Percentiles rank a stretch among this genome's conserved stretches.
Evolutionary conservation across 1,140 invertebrate genomes (phyloP).

Genomic region (Hydropsyche tenuis): DNA sequence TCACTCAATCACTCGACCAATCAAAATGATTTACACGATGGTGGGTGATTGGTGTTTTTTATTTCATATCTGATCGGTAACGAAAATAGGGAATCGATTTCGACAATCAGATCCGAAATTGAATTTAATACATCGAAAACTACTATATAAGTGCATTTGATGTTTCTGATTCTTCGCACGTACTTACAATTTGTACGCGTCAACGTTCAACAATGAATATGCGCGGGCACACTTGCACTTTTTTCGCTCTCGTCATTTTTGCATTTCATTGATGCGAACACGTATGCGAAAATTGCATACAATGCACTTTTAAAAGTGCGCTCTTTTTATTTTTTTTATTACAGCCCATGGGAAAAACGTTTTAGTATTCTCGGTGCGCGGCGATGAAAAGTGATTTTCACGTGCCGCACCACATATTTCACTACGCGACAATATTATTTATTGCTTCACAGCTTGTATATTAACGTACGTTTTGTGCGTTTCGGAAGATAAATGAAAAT

Average conservation of each 20-base stretch:
- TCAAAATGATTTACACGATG: slow-evolving; percentile 21
- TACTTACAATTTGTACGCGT: slow-evolving; percentile 45
- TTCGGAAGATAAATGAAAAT: slow-evolving; percentile 16
- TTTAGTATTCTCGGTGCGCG: neutral
- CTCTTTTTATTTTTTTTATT: neutral
- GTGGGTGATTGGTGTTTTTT: neutral
- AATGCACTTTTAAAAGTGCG: neutral
- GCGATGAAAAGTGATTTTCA: slow-evolving; percentile 1
- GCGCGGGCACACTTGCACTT: slow-evolving; percentile 32
- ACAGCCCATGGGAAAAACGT: neutral
- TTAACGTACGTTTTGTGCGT: neutral
- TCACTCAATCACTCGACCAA: slow-evolving; percentile 7
- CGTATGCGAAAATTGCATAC: neutral
- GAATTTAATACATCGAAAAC: neutral
- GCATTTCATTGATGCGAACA: slow-evolving; percentile 12
- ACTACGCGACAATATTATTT: slow-evolving; percentile 13
- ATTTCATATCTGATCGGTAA: neutral
- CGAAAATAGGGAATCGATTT: too few relatives aligned
- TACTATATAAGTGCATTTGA: neutral
- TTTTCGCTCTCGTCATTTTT: neutral
- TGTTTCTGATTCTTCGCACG: slow-evolving; percentile 37
- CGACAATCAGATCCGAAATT: too few relatives aligned
- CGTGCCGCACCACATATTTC: too few relatives aligned
- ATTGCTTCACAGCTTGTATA: neutral
- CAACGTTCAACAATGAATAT: slow-evolving; percentile 35